Conservation (phyloP, 1,140 invertebrate species). For the Papilio xuthus region DNA sequence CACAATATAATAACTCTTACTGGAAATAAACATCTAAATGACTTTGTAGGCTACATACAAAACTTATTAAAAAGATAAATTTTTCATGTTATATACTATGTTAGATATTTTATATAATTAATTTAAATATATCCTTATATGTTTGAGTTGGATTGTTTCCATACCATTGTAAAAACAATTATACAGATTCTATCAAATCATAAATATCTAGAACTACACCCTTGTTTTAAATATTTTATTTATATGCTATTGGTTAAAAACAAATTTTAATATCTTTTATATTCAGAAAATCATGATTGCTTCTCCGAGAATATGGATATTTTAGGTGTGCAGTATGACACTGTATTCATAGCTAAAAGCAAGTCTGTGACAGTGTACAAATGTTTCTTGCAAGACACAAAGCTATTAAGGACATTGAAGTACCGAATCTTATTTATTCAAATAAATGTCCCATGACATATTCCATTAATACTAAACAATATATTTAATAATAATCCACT, state of each 20-base stretch:
- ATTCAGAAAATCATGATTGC: too few species aligned
- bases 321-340: too few species aligned
- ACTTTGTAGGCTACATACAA: background rate
- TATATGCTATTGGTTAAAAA: too few species aligned
- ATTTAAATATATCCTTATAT: background rate
- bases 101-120: background rate
- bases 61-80: background rate
- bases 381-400: background rate
- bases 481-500: too few species aligned
- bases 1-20: constrained; percentile 17
- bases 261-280: too few species aligned
- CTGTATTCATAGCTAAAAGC: too few species aligned
- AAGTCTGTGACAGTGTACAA: background rate
- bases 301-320: too few species aligned
- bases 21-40: constrained; percentile 10
- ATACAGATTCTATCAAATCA: too few species aligned
- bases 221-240: too few species aligned
- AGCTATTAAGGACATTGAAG: background rate
- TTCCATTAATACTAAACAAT: background rate
- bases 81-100: background rate
- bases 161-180: too few species aligned
- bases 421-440: background rate
- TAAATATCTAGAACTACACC: too few species aligned
- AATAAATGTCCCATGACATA: background rate
- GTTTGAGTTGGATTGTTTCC: background rate